A percentile compares a stretch with the other conserved stretches of the same genome.
These are phyloP conservation scores for Pimpla rufipes DNA, from an alignment of 2,888 invertebrate genomes.

Conservation along the genomic window DNA sequence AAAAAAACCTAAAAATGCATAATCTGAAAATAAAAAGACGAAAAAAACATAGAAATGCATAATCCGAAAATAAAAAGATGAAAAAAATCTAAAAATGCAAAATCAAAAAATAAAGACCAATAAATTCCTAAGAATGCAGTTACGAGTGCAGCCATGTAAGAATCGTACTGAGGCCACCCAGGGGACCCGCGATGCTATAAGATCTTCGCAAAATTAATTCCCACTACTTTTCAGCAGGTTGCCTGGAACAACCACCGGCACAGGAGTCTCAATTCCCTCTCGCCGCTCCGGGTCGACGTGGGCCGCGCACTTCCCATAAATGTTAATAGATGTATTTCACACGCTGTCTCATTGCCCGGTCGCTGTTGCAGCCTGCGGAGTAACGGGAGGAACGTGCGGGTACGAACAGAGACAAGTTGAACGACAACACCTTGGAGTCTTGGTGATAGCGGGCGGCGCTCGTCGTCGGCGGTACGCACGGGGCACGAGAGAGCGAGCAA, in stretches of 20 bases:
- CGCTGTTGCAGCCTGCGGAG: not conserved
- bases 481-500: conserved; percentile 1
- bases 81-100: too few species aligned
- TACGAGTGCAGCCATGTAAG: not conserved
- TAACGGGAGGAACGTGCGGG: not conserved
- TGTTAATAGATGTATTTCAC: conserved; percentile 67
- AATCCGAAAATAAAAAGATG: too few species aligned
- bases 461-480: conserved; percentile 10
- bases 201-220: conserved; percentile 40
- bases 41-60: too few species aligned
- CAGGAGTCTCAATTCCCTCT: not conserved
- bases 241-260: conserved; percentile 11
- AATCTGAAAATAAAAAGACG: too few species aligned
- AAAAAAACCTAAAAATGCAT: too few species aligned
- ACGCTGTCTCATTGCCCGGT: conserved; percentile 41
- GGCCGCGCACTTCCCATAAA: conserved; percentile 63
- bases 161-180: not conserved
- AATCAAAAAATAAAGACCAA: not conserved
- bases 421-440: conserved; percentile 1
- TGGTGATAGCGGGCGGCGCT: not conserved
- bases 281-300: conserved; percentile 28
- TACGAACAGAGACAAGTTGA: conserved; percentile 3
- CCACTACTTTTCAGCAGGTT: not conserved
- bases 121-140: not conserved
- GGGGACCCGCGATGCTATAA: not conserved